Conservation (phyloP, 1,140 invertebrate species). For the Lordiphosa collinella region DNA sequence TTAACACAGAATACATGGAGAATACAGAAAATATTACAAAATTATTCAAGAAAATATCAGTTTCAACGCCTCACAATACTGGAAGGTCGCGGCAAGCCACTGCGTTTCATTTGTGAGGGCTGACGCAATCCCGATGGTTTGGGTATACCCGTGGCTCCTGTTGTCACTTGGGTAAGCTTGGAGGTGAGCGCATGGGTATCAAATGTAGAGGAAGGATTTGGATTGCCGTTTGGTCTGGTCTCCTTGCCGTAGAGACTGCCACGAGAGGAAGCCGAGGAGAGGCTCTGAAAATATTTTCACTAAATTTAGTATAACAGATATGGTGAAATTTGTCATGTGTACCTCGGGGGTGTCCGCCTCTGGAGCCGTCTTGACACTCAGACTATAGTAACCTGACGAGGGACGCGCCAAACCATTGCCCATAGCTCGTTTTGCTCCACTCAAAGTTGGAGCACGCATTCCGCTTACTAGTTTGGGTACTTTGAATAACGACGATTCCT, state of each 20-base stretch:
- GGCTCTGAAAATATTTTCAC: slow-evolving; percentile 37
- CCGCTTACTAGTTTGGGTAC: slow-evolving; percentile 63
- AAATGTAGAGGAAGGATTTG: slow-evolving; percentile 7
- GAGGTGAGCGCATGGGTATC: slow-evolving; percentile 46
- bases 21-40: slow-evolving; percentile 15
- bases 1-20: background rate
- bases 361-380: slow-evolving; percentile 47
- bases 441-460: slow-evolving; percentile 45
- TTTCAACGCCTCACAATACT: slow-evolving; percentile 59
- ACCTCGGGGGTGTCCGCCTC: slow-evolving; percentile 57
- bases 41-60: background rate
- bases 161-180: slow-evolving; percentile 60
- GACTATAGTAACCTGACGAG: slow-evolving; percentile 73
- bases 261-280: slow-evolving; percentile 73
- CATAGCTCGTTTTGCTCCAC: slow-evolving; percentile 32
- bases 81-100: slow-evolving; percentile 69
- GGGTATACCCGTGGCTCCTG: slow-evolving; percentile 64
- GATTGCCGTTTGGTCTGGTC: slow-evolving; percentile 17
- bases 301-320: background rate
- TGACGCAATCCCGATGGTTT: slow-evolving; percentile 71
- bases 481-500: slow-evolving; percentile 56
- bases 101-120: slow-evolving; percentile 69
- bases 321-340: background rate
- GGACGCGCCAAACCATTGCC: slow-evolving; percentile 65
- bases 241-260: slow-evolving; percentile 66